Percentiles rank a stretch among this genome's conserved stretches.
These are phyloP conservation scores for Teleogryllus oceanicus DNA, from an alignment of 2,888 invertebrate species.

Conservation along the genomic window DNA sequence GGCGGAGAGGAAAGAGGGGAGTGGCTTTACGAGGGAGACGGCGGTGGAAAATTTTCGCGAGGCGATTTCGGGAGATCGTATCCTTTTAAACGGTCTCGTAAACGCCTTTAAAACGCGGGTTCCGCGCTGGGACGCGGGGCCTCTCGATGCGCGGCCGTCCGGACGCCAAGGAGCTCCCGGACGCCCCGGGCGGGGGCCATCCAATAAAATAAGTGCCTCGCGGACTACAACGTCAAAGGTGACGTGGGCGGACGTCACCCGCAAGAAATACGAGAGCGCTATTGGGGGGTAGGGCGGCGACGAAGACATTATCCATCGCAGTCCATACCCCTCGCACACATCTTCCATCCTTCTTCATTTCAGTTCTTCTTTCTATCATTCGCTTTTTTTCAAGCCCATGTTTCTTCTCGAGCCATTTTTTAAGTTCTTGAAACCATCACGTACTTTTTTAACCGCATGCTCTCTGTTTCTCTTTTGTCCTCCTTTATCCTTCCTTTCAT, in stretches of 20 bases:
- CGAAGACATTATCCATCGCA: neutral
- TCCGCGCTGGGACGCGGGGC: neutral
- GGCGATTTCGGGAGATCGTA: neutral
- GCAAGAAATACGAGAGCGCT: neutral
- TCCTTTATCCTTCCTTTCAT: no score
- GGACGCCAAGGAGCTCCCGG: neutral
- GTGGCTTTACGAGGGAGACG: no score
- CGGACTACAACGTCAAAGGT: neutral
- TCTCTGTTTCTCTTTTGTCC: no score
- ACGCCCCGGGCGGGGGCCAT: neutral
- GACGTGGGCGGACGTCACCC: neutral
- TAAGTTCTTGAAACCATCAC: no score
- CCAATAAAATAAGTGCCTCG: neutral
- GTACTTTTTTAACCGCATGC: no score
- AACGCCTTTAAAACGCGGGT: neutral
- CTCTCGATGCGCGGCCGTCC: neutral
- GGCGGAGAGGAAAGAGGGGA: no score
- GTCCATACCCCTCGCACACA: no score
- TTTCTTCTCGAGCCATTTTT: no score
- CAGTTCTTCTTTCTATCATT: no score
- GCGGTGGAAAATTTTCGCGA: neutral
- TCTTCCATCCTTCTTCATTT: no score
- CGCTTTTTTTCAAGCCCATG: no score
- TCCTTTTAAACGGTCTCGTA: neutral
- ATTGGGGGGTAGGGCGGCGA: neutral